These are phyloP conservation scores for Chelidonichthys spinosus DNA, from an alignment of 2,797 vertebrate genomes.

Conservation along the genomic window DNA sequence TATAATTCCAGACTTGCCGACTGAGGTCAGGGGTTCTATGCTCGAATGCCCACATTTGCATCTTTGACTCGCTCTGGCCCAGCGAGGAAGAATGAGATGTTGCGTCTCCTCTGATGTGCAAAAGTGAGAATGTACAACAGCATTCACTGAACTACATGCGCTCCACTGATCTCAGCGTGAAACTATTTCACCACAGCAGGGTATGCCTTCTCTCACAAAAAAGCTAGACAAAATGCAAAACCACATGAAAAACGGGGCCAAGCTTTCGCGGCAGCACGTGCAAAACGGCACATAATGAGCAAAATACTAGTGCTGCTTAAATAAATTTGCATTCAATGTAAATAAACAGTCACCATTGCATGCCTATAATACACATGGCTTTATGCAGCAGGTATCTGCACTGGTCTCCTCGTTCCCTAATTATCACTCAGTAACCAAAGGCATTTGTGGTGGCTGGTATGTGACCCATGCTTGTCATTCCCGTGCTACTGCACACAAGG, in stretches of 20 bases:
- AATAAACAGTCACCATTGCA: neutral
- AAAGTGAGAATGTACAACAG: slow-evolving; percentile 69
- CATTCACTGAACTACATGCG: slow-evolving; percentile 57
- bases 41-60: slow-evolving; percentile 70
- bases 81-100: slow-evolving; percentile 68
- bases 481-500: slow-evolving; percentile 64
- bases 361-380: neutral
- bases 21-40: slow-evolving; percentile 66
- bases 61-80: slow-evolving; percentile 68
- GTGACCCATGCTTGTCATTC: slow-evolving; percentile 68
- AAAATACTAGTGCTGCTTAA: neutral
- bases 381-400: slow-evolving; percentile 9
- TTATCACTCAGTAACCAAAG: slow-evolving; percentile 55
- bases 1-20: slow-evolving; percentile 61
- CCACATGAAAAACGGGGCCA: slow-evolving; percentile 37
- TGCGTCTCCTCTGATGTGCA: slow-evolving; percentile 64
- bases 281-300: slow-evolving; percentile 19
- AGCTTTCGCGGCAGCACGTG: slow-evolving; percentile 23
- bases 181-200: slow-evolving; percentile 64
- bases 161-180: slow-evolving; percentile 74
- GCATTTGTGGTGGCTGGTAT: slow-evolving; percentile 31
- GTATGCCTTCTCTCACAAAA: slow-evolving; percentile 49
- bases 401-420: slow-evolving; percentile 24
- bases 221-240: slow-evolving; percentile 61
- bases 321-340: slow-evolving; percentile 4